A percentile compares a stretch with the other conserved stretches of the same genome.
Evolutionary conservation across 2,888 invertebrate genomes (phyloP).

Genomic region (Hyposoter dolosus): DNA sequence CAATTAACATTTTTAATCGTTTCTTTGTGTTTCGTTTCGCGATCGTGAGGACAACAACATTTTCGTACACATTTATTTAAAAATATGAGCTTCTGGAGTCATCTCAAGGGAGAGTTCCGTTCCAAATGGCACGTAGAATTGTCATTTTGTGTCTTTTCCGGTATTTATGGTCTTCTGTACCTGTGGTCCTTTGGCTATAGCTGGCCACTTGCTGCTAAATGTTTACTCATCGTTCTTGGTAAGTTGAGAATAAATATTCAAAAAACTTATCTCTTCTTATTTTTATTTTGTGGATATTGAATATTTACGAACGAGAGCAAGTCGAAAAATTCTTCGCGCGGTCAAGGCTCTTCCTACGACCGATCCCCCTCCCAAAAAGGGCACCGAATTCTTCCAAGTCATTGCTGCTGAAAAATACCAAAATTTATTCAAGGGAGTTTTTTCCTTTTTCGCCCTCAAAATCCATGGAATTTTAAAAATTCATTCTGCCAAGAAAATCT

Average conservation of each 20-base stretch:
- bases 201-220: conserved; percentile 58
- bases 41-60: not conserved
- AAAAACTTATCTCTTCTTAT: not conserved
- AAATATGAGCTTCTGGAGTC: conserved; percentile 11
- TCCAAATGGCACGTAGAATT: conserved; percentile 12
- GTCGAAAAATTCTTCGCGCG: not conserved
- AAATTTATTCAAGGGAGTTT: not conserved
- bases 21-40: not conserved
- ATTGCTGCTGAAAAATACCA: not conserved
- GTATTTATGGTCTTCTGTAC: conserved; percentile 61
- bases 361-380: conserved; percentile 24
- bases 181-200: conserved; percentile 62
- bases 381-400: not conserved
- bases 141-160: conserved; percentile 54
- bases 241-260: conserved; percentile 57
- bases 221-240: conserved; percentile 71
- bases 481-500: no score
- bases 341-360: conserved; percentile 30
- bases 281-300: not conserved
- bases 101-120: conserved; percentile 14
- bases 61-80: not conserved
- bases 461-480: no score
- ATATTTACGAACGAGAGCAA: not conserved
- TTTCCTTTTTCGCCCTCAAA: not conserved
- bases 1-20: not conserved